phyloP scores from a whole-genome alignment of 2,888 invertebrate genomes.

The Yponomeuta sedellus region DNA sequence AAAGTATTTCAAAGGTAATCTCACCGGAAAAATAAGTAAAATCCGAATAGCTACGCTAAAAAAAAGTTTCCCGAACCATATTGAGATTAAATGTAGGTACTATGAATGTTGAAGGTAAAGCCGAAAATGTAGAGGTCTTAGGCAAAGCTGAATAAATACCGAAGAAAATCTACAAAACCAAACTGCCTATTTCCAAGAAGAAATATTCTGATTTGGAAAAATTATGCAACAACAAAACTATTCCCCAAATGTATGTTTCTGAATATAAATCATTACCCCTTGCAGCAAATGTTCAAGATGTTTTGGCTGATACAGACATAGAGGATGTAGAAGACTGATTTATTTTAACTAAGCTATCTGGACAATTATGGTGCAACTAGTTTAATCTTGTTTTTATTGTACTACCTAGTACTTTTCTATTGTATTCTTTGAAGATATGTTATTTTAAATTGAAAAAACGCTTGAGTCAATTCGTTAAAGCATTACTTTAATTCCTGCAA shows the following conservation, averaged over 20 bases:
- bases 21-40: slow-evolving; percentile 19
- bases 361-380: no score
- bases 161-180: no score
- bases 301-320: slow-evolving; percentile 4
- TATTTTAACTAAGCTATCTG: neutral
- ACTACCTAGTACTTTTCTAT: no score
- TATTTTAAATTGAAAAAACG: no score
- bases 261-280: neutral
- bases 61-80: neutral
- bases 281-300: neutral
- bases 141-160: neutral
- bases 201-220: neutral
- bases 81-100: neutral
- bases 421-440: no score
- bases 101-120: neutral
- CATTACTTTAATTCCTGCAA: no score
- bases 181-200: neutral
- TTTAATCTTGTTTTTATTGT: no score
- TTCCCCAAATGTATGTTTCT: neutral
- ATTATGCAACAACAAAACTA: neutral
- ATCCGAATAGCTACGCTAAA: slow-evolving; percentile 3
- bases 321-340: neutral
- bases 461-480: no score
- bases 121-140: neutral
- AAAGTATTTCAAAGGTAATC: slow-evolving; percentile 19